Evolutionary conservation across 2,888 invertebrate genomes (phyloP).

Genomic region (Hyppa rectilinea): DNA sequence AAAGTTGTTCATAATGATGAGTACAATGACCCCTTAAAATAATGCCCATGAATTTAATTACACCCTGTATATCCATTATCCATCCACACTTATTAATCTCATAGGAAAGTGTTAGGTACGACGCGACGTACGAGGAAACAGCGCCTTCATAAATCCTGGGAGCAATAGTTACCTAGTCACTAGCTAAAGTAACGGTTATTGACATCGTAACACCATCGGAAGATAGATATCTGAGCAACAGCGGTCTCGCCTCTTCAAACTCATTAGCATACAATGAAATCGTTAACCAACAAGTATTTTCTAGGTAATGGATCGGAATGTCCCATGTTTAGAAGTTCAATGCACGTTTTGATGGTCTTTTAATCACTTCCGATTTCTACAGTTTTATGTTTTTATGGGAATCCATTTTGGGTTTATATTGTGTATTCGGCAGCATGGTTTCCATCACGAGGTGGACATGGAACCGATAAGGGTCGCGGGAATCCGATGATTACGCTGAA

Average conservation of each 20-base stretch:
- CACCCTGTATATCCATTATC: too few relatives aligned
- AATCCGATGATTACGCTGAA: not conserved
- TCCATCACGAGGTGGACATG: not conserved
- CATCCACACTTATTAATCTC: not conserved
- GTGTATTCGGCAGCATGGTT: not conserved
- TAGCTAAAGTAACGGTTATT: conserved; percentile 51
- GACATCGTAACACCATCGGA: conserved; percentile 43
- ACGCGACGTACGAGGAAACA: too few relatives aligned
- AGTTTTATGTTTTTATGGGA: not conserved
- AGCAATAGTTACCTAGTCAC: conserved; percentile 28
- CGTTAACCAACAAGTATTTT: conserved; percentile 57
- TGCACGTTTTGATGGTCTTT: conserved; percentile 46
- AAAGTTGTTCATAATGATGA: too few relatives aligned
- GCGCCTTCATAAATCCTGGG: conserved; percentile 30
- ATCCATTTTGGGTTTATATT: not conserved
- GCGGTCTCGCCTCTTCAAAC: conserved; percentile 48
- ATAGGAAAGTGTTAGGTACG: not conserved
- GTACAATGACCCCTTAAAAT: too few relatives aligned
- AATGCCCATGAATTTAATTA: too few relatives aligned
- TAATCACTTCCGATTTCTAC: conserved; percentile 26
- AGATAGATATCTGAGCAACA: conserved; percentile 53
- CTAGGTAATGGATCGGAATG: conserved; percentile 58
- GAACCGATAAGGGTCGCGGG: not conserved
- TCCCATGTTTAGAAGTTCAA: conserved; percentile 43
- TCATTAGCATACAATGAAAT: conserved; percentile 73